Percentiles rank a stretch among this genome's conserved stretches.
These are phyloP conservation scores for Pseudochirops cupreus DNA, from an alignment of 2,797 vertebrate genomes.

Conservation along the genomic window DNA sequence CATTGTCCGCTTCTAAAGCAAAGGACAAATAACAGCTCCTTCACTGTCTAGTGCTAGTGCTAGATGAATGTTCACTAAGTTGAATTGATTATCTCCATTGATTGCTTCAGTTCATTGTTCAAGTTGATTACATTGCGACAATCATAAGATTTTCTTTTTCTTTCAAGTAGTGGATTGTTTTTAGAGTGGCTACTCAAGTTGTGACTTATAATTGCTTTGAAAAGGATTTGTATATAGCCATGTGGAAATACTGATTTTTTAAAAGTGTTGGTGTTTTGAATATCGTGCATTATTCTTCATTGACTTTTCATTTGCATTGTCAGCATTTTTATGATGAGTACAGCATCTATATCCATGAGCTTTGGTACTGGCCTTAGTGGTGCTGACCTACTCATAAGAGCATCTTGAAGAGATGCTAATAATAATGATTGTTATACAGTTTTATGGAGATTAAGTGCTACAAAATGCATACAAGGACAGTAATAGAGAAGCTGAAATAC, in stretches of 20 bases:
- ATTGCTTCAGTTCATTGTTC: not conserved
- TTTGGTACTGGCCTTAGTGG: constrained; percentile 60
- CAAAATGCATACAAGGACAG: constrained; percentile 43
- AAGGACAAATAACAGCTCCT: not conserved
- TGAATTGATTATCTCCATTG: not conserved
- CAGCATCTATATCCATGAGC: constrained; percentile 58
- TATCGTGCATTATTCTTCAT: constrained; percentile 52
- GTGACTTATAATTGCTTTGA: constrained; percentile 12
- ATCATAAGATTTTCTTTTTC: constrained; percentile 23
- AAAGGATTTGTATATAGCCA: constrained; percentile 48
- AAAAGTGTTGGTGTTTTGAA: constrained; percentile 40
- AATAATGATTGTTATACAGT: constrained; percentile 53
- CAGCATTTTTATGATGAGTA: constrained; percentile 62
- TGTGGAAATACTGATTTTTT: constrained; percentile 46
- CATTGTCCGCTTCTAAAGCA: not conserved
- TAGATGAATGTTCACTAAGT: not conserved
- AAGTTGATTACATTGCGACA: constrained; percentile 35
- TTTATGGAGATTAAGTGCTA: constrained; percentile 58
- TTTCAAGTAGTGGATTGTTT: constrained; percentile 47
- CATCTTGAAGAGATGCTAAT: constrained; percentile 61
- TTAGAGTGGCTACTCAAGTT: constrained; percentile 36
- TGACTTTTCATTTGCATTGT: constrained; percentile 64
- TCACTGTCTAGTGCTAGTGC: not conserved
- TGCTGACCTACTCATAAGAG: constrained; percentile 61
- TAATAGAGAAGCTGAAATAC: constrained; percentile 34